Conservation (phyloP, 2,797 vertebrate genomes). For the Rhinogobio ventralis region DNA sequence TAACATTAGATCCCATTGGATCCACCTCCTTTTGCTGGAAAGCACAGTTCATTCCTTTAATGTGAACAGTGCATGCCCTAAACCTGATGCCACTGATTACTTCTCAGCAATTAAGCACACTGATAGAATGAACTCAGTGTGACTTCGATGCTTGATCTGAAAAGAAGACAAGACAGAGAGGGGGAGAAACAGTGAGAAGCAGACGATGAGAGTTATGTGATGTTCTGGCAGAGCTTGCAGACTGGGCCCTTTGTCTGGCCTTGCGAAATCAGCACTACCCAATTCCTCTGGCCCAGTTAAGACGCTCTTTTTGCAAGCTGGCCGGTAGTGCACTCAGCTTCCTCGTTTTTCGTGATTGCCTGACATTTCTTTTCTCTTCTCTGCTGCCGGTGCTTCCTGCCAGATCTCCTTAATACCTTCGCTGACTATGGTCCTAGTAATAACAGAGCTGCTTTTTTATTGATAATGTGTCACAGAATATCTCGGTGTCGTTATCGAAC, state of each 20-base stretch:
- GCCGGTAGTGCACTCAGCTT: slow-evolving; percentile 41
- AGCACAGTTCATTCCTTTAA: slow-evolving; percentile 30
- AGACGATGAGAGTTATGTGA: slow-evolving; percentile 44
- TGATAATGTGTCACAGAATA: slow-evolving; percentile 65
- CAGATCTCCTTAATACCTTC: slow-evolving; percentile 60
- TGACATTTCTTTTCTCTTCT: slow-evolving; percentile 59
- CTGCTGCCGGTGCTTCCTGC: slow-evolving; percentile 52
- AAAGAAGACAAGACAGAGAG: slow-evolving; percentile 24
- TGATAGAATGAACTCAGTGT: slow-evolving; percentile 34
- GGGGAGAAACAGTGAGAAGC: slow-evolving; percentile 20
- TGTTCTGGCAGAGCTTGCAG: slow-evolving; percentile 37
- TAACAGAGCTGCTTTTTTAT: slow-evolving; percentile 61
- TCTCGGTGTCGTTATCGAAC: slow-evolving; percentile 63
- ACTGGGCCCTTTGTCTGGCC: slow-evolving; percentile 22
- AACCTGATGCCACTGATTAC: slow-evolving; percentile 37
- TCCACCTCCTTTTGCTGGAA: slow-evolving; percentile 18
- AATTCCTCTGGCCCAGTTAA: slow-evolving; percentile 44
- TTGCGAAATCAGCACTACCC: slow-evolving; percentile 59
- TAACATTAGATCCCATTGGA: slow-evolving; percentile 20
- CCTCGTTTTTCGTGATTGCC: slow-evolving; percentile 58
- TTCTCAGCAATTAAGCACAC: slow-evolving; percentile 32
- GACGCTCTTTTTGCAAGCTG: slow-evolving; percentile 58
- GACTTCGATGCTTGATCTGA: slow-evolving; percentile 31
- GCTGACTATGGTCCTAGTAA: slow-evolving; percentile 54
- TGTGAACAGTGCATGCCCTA: slow-evolving; percentile 20